Percentiles rank a stretch among this genome's conserved stretches.
Evolutionary conservation across 2,797 vertebrate genomes (phyloP).

Genomic region (Lacerta bilineata): DNA sequence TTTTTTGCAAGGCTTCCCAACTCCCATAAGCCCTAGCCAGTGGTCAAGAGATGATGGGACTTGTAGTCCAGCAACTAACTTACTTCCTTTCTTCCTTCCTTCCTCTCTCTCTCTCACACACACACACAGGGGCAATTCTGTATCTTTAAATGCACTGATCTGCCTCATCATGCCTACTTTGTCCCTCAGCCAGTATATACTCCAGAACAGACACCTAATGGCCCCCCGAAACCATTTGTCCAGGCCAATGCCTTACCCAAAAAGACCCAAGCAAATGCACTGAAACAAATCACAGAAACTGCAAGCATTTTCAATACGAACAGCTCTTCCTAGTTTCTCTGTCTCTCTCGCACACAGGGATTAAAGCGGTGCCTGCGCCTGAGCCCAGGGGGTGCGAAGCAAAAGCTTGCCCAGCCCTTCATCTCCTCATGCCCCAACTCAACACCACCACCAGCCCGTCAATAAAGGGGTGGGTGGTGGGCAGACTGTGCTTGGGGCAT

Average conservation of each 20-base stretch:
- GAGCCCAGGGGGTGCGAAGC: accelerated
- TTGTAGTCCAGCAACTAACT: no score
- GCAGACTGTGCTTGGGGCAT: accelerated
- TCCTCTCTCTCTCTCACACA: no score
- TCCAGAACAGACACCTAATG: no score
- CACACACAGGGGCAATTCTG: no score
- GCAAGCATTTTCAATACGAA: background rate
- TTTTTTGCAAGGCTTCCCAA: no score
- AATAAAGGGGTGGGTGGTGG: background rate
- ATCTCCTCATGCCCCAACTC: background rate
- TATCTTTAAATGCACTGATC: background rate
- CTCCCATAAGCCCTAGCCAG: no score
- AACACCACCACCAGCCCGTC: background rate
- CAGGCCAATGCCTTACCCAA: background rate
- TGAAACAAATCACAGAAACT: background rate
- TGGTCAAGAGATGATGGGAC: no score
- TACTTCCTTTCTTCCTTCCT: no score
- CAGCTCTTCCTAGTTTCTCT: background rate
- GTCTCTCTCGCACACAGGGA: background rate
- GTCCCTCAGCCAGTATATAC: background rate
- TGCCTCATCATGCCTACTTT: background rate
- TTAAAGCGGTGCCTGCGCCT: accelerated
- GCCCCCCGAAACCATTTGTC: background rate
- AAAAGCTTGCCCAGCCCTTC: no score
- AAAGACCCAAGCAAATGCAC: background rate